These are phyloP conservation scores for Autographa gamma DNA, from an alignment of 2,888 invertebrate genomes.

Conservation along the genomic window DNA sequence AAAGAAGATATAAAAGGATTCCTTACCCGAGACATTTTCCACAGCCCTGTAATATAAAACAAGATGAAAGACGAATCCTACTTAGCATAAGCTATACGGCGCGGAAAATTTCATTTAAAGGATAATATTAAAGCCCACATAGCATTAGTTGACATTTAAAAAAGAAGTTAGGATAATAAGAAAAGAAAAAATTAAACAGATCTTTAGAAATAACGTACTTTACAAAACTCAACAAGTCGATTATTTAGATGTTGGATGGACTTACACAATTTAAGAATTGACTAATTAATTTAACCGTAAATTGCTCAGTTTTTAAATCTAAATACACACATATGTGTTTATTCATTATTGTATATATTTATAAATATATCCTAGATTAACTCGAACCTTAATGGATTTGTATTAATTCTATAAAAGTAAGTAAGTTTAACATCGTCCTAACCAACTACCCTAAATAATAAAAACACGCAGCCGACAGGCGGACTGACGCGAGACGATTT, in stretches of 20 bases:
- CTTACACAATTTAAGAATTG: slow-evolving; percentile 1
- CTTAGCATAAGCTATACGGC: slow-evolving; percentile 75
- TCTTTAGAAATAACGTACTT: neutral
- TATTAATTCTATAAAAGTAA: too few relatives aligned
- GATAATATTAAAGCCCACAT: slow-evolving; percentile 65
- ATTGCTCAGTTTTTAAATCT: neutral
- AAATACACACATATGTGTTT: neutral
- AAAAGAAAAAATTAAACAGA: slow-evolving; percentile 21
- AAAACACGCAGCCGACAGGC: slow-evolving; percentile 65
- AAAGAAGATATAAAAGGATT: slow-evolving; percentile 59
- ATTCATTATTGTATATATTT: too few relatives aligned
- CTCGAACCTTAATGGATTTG: neutral
- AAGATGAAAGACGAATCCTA: slow-evolving; percentile 76
- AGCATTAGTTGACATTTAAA: slow-evolving; percentile 66
- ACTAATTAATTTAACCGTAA: neutral
- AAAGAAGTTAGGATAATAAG: slow-evolving; percentile 47
- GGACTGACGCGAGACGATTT: slow-evolving; percentile 65
- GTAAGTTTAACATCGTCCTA: slow-evolving; percentile 35
- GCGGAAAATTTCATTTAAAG: slow-evolving; percentile 66
- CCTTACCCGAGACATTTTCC: slow-evolving; percentile 60
- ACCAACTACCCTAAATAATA: slow-evolving; percentile 52
- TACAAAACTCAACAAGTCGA: too few relatives aligned
- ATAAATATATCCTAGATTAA: neutral
- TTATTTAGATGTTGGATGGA: too few relatives aligned
- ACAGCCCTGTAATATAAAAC: slow-evolving; percentile 73